These are phyloP conservation scores for Ectemnius lituratus DNA, from an alignment of 2,888 invertebrate genomes.

Conservation along the genomic window DNA sequence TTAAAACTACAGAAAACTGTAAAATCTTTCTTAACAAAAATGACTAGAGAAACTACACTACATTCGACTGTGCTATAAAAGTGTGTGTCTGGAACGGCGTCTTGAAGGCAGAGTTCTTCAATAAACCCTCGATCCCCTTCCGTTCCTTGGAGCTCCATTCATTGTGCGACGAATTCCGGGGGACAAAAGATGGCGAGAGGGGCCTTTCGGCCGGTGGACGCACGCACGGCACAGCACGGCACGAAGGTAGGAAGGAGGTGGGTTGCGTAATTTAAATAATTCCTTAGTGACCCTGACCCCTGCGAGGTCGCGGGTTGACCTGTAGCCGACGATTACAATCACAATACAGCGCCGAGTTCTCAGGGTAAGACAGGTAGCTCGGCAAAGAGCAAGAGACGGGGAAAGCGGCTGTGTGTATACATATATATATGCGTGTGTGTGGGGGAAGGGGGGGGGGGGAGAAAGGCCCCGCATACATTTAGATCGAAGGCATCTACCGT, in stretches of 20 bases:
- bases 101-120: slow-evolving; percentile 11
- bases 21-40: too few relatives aligned
- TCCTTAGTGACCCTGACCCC: slow-evolving; percentile 69
- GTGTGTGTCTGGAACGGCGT: too few relatives aligned
- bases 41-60: too few relatives aligned
- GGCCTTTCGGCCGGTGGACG: slow-evolving; percentile 11
- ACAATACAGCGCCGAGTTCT: slow-evolving; percentile 66
- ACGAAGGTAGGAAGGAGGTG: slow-evolving; percentile 41
- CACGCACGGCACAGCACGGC: slow-evolving; percentile 9
- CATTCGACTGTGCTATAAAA: too few relatives aligned
- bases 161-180: too few relatives aligned
- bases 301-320: slow-evolving; percentile 64
- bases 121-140: not conserved
- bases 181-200: slow-evolving; percentile 26
- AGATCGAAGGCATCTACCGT: slow-evolving; percentile 47
- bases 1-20: too few relatives aligned
- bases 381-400: not conserved
- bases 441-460: not conserved
- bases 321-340: slow-evolving; percentile 67
- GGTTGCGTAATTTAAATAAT: slow-evolving; percentile 69
- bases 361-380: slow-evolving; percentile 71
- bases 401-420: too few relatives aligned
- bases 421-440: too few relatives aligned
- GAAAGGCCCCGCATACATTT: slow-evolving; percentile 61
- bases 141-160: too few relatives aligned